Conservation (phyloP, 1,140 invertebrate genomes). For the Ctenoplectra terminalis region DNA sequence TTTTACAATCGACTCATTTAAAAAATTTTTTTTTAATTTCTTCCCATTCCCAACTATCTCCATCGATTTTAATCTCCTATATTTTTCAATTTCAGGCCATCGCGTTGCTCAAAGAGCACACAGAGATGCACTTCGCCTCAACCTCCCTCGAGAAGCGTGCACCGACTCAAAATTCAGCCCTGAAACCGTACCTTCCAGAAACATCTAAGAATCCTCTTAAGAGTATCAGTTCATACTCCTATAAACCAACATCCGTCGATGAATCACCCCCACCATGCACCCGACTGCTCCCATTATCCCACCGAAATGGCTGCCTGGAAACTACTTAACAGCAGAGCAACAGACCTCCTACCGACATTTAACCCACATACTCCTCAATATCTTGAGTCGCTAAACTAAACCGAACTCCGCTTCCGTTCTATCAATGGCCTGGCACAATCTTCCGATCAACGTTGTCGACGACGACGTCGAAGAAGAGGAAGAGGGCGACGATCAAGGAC, state of each 20-base stretch:
- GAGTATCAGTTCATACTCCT: not conserved
- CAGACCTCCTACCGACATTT: not conserved
- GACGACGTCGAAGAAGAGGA: conserved; percentile 7
- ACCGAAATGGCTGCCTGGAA: not conserved
- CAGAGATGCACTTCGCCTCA: not conserved
- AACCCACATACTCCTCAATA: not conserved
- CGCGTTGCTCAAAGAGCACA: not conserved
- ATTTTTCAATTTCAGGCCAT: not conserved
- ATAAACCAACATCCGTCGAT: not conserved
- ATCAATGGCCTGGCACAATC: conserved; percentile 21
- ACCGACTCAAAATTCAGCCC: not conserved
- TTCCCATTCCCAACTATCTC: rapidly evolving
- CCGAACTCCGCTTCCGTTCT: not conserved
- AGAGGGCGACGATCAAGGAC: not conserved
- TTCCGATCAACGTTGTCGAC: not conserved
- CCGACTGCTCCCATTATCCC: not conserved
- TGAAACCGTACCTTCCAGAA: not conserved
- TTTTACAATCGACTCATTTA: too few species aligned
- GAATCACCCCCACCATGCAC: too few species aligned
- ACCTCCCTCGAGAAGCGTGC: not conserved
- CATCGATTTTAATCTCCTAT: too few species aligned
- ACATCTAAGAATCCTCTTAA: not conserved
- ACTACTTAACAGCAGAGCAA: not conserved
- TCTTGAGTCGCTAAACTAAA: not conserved
- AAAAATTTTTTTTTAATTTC: too few species aligned